Evolutionary conservation across 2,797 vertebrate species (phyloP).

Genomic region (Eospalax fontanierii): DNA sequence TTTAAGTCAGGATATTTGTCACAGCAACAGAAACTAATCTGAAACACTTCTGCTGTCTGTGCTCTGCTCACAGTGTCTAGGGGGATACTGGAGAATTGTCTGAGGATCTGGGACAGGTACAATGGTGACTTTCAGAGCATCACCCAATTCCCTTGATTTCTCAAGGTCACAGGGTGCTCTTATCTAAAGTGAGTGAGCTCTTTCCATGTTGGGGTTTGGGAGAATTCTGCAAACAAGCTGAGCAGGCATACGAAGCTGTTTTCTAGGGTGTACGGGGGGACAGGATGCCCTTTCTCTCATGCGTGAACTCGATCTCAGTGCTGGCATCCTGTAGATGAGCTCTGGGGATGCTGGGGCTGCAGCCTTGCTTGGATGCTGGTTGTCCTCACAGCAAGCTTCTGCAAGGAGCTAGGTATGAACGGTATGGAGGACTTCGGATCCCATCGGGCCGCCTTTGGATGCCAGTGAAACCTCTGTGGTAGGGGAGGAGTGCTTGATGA

Average conservation of each 20-base stretch:
- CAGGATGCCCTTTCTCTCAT: background rate
- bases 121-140: no score
- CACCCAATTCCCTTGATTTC: fast-evolving
- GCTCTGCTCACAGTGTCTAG: background rate
- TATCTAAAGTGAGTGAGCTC: background rate
- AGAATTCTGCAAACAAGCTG: background rate
- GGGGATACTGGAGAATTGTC: no score
- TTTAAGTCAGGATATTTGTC: no score
- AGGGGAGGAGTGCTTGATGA: background rate
- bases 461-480: background rate
- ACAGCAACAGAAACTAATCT: no score
- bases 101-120: background rate
- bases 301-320: background rate
- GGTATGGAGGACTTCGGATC: background rate
- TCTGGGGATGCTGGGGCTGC: background rate
- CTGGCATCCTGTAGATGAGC: background rate
- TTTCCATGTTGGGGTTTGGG: background rate
- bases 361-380: fast-evolving
- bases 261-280: no score
- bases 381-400: background rate
- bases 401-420: background rate
- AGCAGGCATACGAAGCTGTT: no score
- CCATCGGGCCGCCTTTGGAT: background rate
- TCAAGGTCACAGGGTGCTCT: background rate
- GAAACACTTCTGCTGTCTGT: background rate